Percentiles rank a stretch among this genome's conserved stretches.
Evolutionary conservation across 2,888 invertebrate species (phyloP).

Genomic region (Schizaphis graminum): DNA sequence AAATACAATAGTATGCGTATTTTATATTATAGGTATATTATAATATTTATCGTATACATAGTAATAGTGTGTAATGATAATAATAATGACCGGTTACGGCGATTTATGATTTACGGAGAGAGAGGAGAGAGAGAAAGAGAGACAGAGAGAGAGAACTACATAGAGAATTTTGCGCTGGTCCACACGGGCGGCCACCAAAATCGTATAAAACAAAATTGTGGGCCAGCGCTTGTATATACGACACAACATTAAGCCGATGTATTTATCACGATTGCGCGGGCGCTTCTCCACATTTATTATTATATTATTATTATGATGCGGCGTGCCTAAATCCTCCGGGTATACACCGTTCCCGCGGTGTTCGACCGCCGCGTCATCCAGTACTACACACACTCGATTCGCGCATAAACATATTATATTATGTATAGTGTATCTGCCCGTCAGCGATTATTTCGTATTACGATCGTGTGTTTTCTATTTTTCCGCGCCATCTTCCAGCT

Average conservation of each 20-base stretch:
- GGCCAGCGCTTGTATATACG: not conserved
- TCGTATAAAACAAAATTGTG: slow-evolving; percentile 42
- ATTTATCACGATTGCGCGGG: slow-evolving; percentile 35
- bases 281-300: not conserved
- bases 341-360: not conserved
- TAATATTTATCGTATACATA: slow-evolving; percentile 5
- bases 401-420: not conserved
- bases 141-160: not conserved
- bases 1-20: not conserved
- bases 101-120: slow-evolving; percentile 23
- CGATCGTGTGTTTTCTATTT: slow-evolving; percentile 22
- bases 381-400: not conserved
- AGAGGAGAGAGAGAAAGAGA: not conserved
- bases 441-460: slow-evolving; percentile 9
- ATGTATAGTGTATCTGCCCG: not conserved
- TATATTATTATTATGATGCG: not conserved
- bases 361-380: not conserved
- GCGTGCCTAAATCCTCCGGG: slow-evolving; percentile 34
- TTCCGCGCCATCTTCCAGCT: not conserved
- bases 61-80: not conserved
- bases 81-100: slow-evolving; percentile 28
- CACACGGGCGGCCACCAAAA: slow-evolving; percentile 2
- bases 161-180: slow-evolving; percentile 12
- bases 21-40: slow-evolving; percentile 5
- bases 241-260: not conserved